Conservation (phyloP, 2,113 vertebrate species). For the Neolamprologus sp. region DNA sequence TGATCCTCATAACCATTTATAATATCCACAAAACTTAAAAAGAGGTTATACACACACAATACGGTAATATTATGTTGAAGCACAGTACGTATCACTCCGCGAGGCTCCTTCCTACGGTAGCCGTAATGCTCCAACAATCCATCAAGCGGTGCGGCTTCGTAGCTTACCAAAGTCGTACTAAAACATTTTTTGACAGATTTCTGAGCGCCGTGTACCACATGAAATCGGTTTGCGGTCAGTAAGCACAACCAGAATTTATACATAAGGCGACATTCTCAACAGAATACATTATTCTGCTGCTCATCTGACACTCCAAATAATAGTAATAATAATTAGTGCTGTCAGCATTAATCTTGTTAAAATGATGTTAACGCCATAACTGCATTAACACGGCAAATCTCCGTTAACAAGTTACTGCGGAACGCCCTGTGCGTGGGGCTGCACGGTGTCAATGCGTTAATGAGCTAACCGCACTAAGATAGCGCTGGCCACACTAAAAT, state of each 20-base stretch:
- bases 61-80: neutral
- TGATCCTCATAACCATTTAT: too few relatives aligned
- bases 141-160: rapidly evolving
- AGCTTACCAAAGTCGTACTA: rapidly evolving
- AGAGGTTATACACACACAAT: neutral
- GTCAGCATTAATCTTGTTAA: neutral
- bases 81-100: neutral
- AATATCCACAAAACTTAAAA: too few relatives aligned
- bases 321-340: neutral
- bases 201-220: neutral
- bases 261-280: neutral
- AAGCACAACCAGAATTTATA: neutral
- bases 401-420: neutral
- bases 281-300: neutral
- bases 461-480: neutral
- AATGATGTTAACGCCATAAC: neutral
- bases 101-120: neutral
- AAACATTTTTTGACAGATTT: neutral
- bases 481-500: neutral
- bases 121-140: rapidly evolving
- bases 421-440: neutral
- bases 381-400: neutral
- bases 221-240: neutral
- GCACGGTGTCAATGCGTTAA: neutral
- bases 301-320: neutral